Evolutionary conservation across 2,888 invertebrate species (phyloP).

Genomic region (Ctena decussata): DNA sequence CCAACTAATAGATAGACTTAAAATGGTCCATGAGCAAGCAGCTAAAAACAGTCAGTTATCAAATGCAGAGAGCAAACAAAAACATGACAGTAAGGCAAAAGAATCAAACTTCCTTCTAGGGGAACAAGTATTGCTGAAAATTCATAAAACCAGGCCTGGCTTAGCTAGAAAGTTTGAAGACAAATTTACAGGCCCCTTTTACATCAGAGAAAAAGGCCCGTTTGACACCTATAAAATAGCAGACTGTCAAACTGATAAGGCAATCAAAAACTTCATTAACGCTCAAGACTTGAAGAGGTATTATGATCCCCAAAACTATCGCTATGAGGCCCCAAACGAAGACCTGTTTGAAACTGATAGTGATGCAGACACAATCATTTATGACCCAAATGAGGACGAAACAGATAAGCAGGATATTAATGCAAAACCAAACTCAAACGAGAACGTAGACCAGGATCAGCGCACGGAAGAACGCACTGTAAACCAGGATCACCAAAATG

Average conservation of each 20-base stretch:
- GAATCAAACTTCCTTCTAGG: constrained; percentile 25
- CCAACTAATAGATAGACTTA: constrained; percentile 26
- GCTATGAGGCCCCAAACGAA: not conserved
- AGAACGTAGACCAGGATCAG: not conserved
- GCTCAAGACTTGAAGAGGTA: constrained; percentile 28
- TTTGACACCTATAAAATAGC: constrained; percentile 26
- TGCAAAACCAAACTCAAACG: not conserved
- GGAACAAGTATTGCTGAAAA: constrained; percentile 28
- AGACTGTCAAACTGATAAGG: constrained; percentile 22
- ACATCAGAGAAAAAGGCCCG: constrained; percentile 22
- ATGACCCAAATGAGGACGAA: not conserved
- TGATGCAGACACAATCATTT: not conserved
- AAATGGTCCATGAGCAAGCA: constrained; percentile 24
- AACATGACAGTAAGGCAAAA: constrained; percentile 39
- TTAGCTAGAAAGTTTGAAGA: constrained; percentile 29
- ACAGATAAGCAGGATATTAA: not conserved
- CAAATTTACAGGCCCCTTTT: constrained; percentile 7
- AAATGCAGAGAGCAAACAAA: constrained; percentile 33
- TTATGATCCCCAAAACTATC: constrained; percentile 17
- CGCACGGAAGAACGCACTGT: not conserved
- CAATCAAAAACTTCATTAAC: constrained; percentile 16
- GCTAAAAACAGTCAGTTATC: constrained; percentile 22
- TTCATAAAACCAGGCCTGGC: constrained; percentile 15
- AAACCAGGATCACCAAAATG: not conserved
- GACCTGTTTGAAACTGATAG: not conserved